Conservation (phyloP, 2,113 vertebrate species). For the Anthoscopus minutus region DNA sequence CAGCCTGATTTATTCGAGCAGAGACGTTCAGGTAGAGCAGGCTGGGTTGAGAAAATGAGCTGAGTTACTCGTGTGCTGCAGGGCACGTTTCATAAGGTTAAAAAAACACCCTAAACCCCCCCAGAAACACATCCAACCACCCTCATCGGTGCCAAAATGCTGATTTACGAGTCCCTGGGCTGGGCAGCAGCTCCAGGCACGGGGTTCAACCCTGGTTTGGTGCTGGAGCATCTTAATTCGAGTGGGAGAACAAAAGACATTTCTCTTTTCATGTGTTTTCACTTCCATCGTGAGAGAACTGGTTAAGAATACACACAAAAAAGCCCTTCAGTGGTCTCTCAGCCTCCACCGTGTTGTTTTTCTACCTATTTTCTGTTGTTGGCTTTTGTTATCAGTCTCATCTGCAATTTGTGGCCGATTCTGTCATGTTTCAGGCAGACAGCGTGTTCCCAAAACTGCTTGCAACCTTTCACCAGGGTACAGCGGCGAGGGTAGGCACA, state of each 20-base stretch:
- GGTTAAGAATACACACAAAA: slow-evolving; percentile 34
- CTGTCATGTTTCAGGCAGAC: slow-evolving; percentile 72
- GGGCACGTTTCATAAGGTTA: neutral
- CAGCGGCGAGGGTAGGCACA: slow-evolving; percentile 10
- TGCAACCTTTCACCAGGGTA: slow-evolving; percentile 57
- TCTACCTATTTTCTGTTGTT: slow-evolving; percentile 75
- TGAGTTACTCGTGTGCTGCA: neutral
- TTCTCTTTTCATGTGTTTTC: slow-evolving; percentile 55
- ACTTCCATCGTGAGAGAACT: slow-evolving; percentile 48
- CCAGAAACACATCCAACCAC: neutral
- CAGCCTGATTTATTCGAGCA: slow-evolving; percentile 38
- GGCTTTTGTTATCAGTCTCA: slow-evolving; percentile 77
- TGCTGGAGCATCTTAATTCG: neutral
- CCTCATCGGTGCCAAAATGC: rapidly evolving
- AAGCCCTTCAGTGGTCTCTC: slow-evolving; percentile 70
- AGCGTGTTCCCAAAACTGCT: slow-evolving; percentile 76
- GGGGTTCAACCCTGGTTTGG: neutral
- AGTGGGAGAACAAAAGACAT: neutral
- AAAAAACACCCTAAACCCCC: neutral
- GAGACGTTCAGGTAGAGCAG: neutral
- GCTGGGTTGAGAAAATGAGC: neutral
- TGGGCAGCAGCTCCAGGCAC: neutral
- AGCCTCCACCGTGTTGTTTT: slow-evolving; percentile 73
- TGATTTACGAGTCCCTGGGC: neutral
- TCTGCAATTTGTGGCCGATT: slow-evolving; percentile 79